A percentile compares a stretch with the other conserved stretches of the same genome.
Conservation (phyloP, 2,888 invertebrate species). For the Marronus borbonicus region DNA sequence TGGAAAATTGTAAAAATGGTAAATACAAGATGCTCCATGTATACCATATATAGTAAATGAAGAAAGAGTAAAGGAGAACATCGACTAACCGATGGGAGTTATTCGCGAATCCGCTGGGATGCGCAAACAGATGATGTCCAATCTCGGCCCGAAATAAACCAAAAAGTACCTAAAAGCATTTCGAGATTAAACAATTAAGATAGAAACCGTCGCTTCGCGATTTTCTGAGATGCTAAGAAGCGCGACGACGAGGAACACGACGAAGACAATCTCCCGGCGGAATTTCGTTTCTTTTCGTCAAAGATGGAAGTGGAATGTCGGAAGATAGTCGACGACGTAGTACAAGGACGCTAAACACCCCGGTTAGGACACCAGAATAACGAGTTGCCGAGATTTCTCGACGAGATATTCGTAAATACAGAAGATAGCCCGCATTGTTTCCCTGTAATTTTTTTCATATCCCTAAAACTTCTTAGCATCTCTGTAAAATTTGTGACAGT, state of each 20-base stretch:
- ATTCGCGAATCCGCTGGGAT: conserved; percentile 1
- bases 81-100: not conserved
- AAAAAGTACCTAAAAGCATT: conserved; percentile 68
- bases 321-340: conserved; percentile 5
- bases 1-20: not conserved
- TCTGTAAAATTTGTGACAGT: too few species aligned
- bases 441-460: not conserved
- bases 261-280: not conserved
- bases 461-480: too few species aligned
- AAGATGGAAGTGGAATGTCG: not conserved
- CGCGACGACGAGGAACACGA: not conserved
- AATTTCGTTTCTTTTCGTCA: too few species aligned
- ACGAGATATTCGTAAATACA: not conserved
- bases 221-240: not conserved
- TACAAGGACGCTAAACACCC: conserved; percentile 4
- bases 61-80: not conserved
- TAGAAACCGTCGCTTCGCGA: conserved; percentile 55
- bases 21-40: conserved; percentile 6
- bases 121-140: conserved; percentile 11
- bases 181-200: conserved; percentile 67
- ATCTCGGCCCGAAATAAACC: conserved; percentile 52
- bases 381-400: conserved; percentile 21
- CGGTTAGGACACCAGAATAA: conserved; percentile 11
- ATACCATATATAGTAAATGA: conserved; percentile 7
- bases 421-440: not conserved